Base-by-base conservation (phyloP, 1,140 invertebrate species). In the Pogonomyrmex californicus region DNA sequence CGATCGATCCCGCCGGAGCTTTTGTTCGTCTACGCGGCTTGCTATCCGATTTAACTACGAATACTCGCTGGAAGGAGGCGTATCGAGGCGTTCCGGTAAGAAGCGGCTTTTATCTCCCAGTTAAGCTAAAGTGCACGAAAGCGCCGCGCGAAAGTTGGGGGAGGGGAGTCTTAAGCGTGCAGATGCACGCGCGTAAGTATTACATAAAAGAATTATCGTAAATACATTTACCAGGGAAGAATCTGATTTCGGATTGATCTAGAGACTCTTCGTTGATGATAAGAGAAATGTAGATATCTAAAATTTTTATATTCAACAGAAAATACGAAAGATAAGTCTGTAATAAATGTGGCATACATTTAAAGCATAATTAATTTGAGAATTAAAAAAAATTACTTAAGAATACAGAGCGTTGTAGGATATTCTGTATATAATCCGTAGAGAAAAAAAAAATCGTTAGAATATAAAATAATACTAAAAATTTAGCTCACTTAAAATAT, bases 11-110 rank as follows among this genome's bases (percentile, higher is more conserved):
- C 90, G 88, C 75, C 76, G 89, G 91, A 91, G 90, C 93, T 94
- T 94, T 95, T 95, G 94, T 95, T 93, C 91, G 87, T 85, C 88
- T 89, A 90, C 92, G 87, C 63, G 78, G 75, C 68, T 76, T 38
- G 79, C 87, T 92, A 94, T 93, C 92, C 91, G 94, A 95, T 94
- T 95, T 93, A 93, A 93, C 93, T 92, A 92, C 87, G 90, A 82
- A 62, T 60, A 77, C 82, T 49, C 4, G 71, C 6, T 44, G 33
- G 51, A 85, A 63, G 60, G 70, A 73, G 47, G 23, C 85, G 86
- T 81, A 85, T 76, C 71, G 71, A 82, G 56, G 38, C 66, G 60
- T 49, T 62, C 23, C 73, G 54, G 86, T 92, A 87, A 92, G 92
- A 91, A 93, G 91, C 91, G 89, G 86, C 92, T 93, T 94, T 93